These are phyloP conservation scores for Dioctria rufipes DNA, from an alignment of 2,888 invertebrate species.

Conservation along the genomic window DNA sequence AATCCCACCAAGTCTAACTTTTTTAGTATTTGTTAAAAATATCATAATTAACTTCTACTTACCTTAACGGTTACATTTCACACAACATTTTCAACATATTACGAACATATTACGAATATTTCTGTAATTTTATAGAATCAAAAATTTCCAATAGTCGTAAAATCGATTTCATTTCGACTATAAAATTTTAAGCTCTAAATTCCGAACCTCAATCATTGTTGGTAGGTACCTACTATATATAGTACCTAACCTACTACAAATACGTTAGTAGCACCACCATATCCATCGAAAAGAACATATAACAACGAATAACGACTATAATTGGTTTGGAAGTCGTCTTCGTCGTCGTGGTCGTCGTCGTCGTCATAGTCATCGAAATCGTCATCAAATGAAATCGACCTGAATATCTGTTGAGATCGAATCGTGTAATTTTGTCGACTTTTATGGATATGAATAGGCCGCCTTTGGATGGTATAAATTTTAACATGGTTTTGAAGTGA, in stretches of 20 bases:
- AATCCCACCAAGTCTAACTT: too few relatives aligned
- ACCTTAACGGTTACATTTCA: too few relatives aligned
- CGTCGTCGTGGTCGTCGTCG: neutral
- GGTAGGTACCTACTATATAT: too few relatives aligned
- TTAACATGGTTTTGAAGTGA: neutral
- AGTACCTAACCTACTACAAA: too few relatives aligned
- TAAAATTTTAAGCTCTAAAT: constrained; percentile 32
- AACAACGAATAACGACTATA: constrained; percentile 5
- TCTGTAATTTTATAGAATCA: constrained; percentile 5
- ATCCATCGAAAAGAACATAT: neutral
- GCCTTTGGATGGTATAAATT: neutral
- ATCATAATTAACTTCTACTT: too few relatives aligned
- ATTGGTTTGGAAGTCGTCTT: neutral
- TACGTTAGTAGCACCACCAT: neutral
- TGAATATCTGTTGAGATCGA: constrained; percentile 1
- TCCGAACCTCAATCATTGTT: constrained; percentile 1
- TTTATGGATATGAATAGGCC: constrained; percentile 19
- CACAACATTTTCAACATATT: neutral
- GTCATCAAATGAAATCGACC: constrained; percentile 1
- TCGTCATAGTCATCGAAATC: neutral
- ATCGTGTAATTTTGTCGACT: neutral
- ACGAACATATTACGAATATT: neutral
- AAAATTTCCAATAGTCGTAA: neutral
- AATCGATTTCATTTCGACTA: neutral
- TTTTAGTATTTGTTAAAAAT: too few relatives aligned